Conservation (phyloP, 2,113 vertebrate genomes). For the Xerus inauris region DNA sequence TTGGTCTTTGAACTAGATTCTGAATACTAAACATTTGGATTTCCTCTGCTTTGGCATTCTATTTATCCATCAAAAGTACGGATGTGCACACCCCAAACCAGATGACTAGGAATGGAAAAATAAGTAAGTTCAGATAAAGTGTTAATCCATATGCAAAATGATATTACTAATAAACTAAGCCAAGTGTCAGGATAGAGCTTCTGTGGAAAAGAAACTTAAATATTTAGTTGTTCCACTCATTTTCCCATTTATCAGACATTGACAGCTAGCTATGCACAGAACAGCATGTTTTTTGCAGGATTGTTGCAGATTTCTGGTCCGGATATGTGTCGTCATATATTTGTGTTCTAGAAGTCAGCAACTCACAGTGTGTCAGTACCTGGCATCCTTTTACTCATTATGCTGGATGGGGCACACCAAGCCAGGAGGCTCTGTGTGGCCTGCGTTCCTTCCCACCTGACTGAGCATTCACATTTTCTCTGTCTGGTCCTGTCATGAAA, state of each 20-base stretch:
- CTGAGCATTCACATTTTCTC: neutral
- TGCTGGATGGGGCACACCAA: fast-evolving
- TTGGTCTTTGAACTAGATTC: neutral
- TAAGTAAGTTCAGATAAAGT: neutral
- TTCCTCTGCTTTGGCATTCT: neutral
- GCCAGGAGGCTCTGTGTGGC: neutral
- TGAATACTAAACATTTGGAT: neutral
- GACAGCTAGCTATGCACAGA: too few relatives aligned
- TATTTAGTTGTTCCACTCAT: neutral
- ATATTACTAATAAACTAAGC: neutral
- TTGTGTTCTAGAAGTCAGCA: neutral
- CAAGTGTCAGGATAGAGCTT: neutral
- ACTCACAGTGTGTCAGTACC: neutral
- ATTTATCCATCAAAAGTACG: neutral
- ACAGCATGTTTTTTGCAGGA: too few relatives aligned
- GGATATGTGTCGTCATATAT: neutral
- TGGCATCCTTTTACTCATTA: too few relatives aligned
- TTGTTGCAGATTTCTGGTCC: neutral
- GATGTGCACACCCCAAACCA: neutral
- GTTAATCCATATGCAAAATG: neutral
- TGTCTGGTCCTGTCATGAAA: too few relatives aligned
- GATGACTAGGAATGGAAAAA: neutral
- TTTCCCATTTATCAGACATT: neutral
- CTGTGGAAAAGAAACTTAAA: neutral
- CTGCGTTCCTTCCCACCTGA: neutral